These are phyloP conservation scores for Cariama cristata DNA, from an alignment of 2,113 vertebrate genomes.

Conservation along the genomic window DNA sequence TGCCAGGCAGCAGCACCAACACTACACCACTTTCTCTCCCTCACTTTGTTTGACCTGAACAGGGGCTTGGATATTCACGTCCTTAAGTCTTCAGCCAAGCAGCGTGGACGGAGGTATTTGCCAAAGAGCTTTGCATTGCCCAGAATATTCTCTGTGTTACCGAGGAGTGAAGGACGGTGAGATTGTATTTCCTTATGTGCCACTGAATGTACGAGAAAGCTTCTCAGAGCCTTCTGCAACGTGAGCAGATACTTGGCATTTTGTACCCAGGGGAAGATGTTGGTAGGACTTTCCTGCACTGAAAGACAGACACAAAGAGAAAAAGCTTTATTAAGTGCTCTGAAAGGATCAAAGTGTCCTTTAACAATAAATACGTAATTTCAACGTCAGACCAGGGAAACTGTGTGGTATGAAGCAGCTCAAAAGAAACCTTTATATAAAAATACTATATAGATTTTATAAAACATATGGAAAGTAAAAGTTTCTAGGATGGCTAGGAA, in stretches of 20 bases:
- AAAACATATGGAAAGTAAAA: background rate
- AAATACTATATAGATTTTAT: background rate
- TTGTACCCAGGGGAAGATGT: background rate
- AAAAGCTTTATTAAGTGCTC: background rate
- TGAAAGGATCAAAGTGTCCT: background rate
- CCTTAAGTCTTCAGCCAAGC: background rate
- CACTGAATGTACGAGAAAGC: background rate
- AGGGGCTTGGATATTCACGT: background rate
- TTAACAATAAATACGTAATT: background rate
- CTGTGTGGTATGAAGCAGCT: background rate
- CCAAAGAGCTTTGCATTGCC: background rate
- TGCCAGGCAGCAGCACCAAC: background rate
- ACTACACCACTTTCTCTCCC: background rate
- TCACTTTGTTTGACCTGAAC: background rate
- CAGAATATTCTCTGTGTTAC: background rate
- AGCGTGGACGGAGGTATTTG: background rate
- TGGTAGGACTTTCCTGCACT: background rate
- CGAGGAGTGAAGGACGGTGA: fast-evolving
- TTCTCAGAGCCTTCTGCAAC: background rate
- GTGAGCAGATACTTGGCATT: background rate
- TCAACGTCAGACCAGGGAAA: background rate
- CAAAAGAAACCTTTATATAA: background rate
- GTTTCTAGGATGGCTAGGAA: background rate
- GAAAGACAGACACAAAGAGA: background rate
- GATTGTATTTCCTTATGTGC: background rate